phyloP scores from a whole-genome alignment of 2,113 vertebrate species.

The Spilogale gracilis region DNA sequence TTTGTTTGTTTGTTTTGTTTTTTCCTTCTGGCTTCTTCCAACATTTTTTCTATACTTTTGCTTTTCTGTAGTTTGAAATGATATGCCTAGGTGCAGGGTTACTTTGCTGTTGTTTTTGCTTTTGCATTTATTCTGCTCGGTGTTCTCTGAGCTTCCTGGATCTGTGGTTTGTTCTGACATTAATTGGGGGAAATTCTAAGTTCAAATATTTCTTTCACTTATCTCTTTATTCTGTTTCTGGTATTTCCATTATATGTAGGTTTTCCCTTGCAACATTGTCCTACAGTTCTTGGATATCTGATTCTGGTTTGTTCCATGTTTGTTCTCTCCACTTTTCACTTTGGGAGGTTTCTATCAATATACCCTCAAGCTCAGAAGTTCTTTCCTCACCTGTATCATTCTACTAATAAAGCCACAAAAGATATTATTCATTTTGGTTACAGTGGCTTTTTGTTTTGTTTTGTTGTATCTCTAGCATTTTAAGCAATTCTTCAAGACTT shows the following conservation, averaged over 20 bases:
- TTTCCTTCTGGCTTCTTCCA: background rate
- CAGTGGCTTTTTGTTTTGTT: background rate
- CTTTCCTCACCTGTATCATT: background rate
- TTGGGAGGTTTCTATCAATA: background rate
- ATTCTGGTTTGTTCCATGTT: background rate
- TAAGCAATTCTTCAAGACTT: background rate
- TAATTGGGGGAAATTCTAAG: background rate
- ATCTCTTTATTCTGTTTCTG: background rate
- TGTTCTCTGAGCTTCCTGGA: background rate
- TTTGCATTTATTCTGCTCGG: background rate
- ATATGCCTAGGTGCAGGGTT: background rate
- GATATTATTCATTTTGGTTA: background rate
- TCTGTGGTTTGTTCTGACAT: background rate
- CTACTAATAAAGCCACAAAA: background rate
- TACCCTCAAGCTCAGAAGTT: background rate
- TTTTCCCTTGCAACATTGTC: background rate
- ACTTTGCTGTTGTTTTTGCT: background rate
- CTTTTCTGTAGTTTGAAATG: slow-evolving; percentile 9
- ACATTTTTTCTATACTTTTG: background rate
- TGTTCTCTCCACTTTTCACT: background rate
- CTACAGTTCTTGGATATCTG: background rate
- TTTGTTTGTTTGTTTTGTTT: background rate
- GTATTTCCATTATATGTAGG: background rate
- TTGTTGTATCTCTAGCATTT: background rate
- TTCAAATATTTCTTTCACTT: background rate